Evolutionary conservation across 1,140 invertebrate species (phyloP), one percentile per base, ranked within the genome.

Genomic region (Rhopalosiphum maidis): DNA sequence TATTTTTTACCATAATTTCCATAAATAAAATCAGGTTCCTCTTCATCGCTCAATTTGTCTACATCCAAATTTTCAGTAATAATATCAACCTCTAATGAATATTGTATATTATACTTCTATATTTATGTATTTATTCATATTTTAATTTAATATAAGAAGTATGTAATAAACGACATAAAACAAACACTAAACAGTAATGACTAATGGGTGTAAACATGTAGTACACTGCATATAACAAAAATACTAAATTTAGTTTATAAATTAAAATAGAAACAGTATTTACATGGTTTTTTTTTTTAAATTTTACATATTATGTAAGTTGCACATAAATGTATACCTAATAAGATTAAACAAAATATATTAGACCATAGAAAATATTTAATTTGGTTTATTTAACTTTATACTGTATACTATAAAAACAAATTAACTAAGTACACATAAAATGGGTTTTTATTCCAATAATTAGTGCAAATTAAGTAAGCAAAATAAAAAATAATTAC

Each of bases 401-500:
- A 77, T n/a, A n/a, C 15, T n/a, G n/a, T n/a, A n/a, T 77, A 77
- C 30, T 77, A 77, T 18, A 77, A 77, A 6, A 77, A 77, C n/a
- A 77, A 77, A 77, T n/a, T n/a, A 77, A 77, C 60, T 77, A 41
- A 41, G 41, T 41, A 18, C 15, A 77, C 60, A 77, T n/a, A 77
- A 77, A 18, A 77, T 77, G 11, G 30, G 60, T n/a, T 77, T 77
- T 77, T 77, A 77, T 18, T 77, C 15, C 15, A 77, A 77, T n/a
- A 77, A 77, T 77, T n/a, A 77, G 30, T 77, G 60, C 60, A 77
- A 77, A 77, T 18, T 77, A n/a, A 77, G 60, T 77, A 77, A 77
- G 60, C 60, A 77, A 77, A n/a, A 77, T 77, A 77, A 77, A 68
- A n/a, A 77, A n/a, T 77, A 77, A 77, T 77, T 18, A 77, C 60